Conservation (phyloP, 2,113 vertebrate species). For the Oryzias javanicus region DNA sequence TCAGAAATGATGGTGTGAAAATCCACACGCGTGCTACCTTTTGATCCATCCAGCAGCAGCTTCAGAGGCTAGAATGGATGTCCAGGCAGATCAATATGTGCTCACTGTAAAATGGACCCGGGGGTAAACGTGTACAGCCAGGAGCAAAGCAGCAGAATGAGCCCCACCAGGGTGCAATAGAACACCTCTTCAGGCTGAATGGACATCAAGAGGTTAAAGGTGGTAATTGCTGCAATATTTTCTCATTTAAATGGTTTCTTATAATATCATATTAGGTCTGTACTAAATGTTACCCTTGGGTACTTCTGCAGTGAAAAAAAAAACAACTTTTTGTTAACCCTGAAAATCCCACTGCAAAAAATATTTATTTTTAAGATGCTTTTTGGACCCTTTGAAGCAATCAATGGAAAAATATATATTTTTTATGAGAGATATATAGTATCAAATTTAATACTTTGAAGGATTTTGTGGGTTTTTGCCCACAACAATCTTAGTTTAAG, state of each 20-base stretch:
- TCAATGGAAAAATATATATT: too few relatives aligned
- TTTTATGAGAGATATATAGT: too few relatives aligned
- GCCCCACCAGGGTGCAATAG: conserved; percentile 29
- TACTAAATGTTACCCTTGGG: not conserved
- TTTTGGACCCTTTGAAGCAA: too few relatives aligned
- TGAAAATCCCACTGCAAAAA: too few relatives aligned
- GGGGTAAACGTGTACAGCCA: conserved; percentile 53
- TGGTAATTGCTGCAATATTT: not conserved
- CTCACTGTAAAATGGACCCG: conserved; percentile 46
- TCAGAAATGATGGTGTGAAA: conserved; percentile 37
- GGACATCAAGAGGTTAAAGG: conserved; percentile 8
- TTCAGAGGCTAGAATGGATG: conserved; percentile 29
- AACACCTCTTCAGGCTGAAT: not conserved
- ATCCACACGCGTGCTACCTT: not conserved
- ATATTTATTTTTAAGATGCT: too few relatives aligned
- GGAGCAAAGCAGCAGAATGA: conserved; percentile 11
- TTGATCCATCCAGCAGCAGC: conserved; percentile 26
- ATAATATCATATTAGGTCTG: not conserved
- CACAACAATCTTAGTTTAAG: too few relatives aligned
- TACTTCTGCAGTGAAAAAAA: too few relatives aligned
- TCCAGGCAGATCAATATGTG: conserved; percentile 56
- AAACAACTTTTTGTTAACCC: too few relatives aligned
- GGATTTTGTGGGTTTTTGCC: too few relatives aligned
- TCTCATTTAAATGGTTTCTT: not conserved
- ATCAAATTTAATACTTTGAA: too few relatives aligned